Conservation (phyloP, 2,797 vertebrate genomes). For the Anguilla megastoma region DNA sequence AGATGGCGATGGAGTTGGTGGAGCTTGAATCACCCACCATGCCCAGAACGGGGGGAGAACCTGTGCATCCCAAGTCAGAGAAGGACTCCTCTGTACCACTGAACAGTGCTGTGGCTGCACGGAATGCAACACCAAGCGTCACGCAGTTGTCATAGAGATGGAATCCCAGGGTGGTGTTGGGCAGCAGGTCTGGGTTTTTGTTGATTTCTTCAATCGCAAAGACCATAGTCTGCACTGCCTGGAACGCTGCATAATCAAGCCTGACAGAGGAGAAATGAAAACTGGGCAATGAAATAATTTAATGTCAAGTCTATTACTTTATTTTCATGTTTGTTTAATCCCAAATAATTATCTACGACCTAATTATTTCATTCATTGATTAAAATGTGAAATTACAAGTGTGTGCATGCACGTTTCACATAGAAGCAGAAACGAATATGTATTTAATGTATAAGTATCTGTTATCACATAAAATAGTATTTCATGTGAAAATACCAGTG, state of each 20-base stretch:
- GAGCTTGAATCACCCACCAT: constrained; percentile 58
- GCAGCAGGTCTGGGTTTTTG: constrained; percentile 60
- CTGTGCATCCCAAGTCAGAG: constrained; percentile 37
- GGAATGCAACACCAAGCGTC: constrained; percentile 62
- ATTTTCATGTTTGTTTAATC: not conserved
- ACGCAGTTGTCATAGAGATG: constrained; percentile 71
- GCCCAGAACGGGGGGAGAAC: constrained; percentile 50
- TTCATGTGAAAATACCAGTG: not conserved
- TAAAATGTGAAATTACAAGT: not conserved
- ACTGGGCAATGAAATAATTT: not conserved
- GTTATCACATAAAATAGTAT: not conserved
- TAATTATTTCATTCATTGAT: not conserved
- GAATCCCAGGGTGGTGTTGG: constrained; percentile 71
- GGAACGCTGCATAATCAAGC: constrained; percentile 59
- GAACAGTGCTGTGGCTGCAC: constrained; percentile 61
- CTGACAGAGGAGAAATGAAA: constrained; percentile 45
- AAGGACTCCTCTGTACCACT: constrained; percentile 43
- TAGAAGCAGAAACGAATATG: not conserved
- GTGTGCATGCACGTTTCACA: not conserved
- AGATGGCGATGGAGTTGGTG: constrained; percentile 56
- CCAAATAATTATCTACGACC: not conserved
- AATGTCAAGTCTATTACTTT: not conserved
- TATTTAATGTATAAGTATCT: not conserved
- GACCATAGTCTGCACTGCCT: constrained; percentile 62
- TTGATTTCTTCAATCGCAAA: constrained; percentile 72